Percentiles rank a stretch among this genome's conserved stretches.
phyloP scores from a whole-genome alignment of 2,797 vertebrate genomes.

The Anguilla megastoma region DNA sequence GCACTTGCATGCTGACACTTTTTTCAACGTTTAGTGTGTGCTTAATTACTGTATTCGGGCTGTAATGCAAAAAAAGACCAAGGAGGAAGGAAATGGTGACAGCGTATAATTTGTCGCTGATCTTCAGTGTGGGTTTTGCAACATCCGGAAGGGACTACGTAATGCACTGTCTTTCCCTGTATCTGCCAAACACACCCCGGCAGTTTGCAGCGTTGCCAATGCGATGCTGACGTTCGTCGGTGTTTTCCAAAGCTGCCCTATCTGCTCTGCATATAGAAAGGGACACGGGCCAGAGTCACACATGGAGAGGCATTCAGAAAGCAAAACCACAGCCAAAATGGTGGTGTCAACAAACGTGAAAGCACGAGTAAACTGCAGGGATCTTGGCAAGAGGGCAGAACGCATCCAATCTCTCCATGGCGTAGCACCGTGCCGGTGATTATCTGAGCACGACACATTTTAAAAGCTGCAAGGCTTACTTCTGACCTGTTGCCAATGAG shows the following conservation, averaged over 20 bases:
- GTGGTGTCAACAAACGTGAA: not conserved
- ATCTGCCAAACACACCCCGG: slow-evolving; percentile 52
- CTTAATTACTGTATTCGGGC: slow-evolving; percentile 61
- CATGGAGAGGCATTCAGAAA: slow-evolving; percentile 23
- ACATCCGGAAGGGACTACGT: slow-evolving; percentile 53
- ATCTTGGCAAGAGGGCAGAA: not conserved
- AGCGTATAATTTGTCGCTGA: slow-evolving; percentile 65
- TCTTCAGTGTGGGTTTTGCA: slow-evolving; percentile 50
- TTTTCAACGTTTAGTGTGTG: slow-evolving; percentile 48
- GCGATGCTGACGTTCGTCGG: slow-evolving; percentile 57
- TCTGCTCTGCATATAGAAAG: slow-evolving; percentile 49
- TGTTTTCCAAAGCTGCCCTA: slow-evolving; percentile 25
- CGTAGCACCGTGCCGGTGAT: too few species aligned
- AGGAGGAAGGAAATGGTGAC: slow-evolving; percentile 50
- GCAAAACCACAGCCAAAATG: not conserved
- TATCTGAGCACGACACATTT: not conserved
- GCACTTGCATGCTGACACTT: slow-evolving; percentile 32
- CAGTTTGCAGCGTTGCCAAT: slow-evolving; percentile 25
- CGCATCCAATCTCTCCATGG: not conserved
- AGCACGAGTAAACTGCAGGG: not conserved
- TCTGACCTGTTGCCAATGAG: not conserved
- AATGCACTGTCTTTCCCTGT: slow-evolving; percentile 49
- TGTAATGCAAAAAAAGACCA: not conserved
- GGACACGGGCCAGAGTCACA: slow-evolving; percentile 47
- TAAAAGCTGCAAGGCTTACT: not conserved